Evolutionary conservation across 2,888 invertebrate species (phyloP), one percentile per base, ranked within the genome.

Genomic region (Torymus aiolomorphi): DNA sequence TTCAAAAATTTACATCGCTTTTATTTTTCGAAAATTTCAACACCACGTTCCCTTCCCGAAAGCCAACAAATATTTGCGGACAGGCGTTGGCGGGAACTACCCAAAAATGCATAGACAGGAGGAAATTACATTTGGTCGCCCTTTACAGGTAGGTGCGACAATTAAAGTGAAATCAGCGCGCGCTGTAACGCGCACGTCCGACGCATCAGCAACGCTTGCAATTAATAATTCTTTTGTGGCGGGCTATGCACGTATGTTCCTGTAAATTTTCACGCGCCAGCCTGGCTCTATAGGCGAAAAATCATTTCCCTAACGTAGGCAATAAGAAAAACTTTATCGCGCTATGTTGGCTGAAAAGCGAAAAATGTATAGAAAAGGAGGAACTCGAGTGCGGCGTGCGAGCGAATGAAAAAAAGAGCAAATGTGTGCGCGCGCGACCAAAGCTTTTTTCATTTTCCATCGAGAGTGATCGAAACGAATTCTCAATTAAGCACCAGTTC

Each of bases 401-500:
- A 75, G 78, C 52, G 73, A 79, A 73, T 51, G 61, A 81, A 72
- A 80, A 84, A 82, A 82, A 66, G 62, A 20, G 59, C 73, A 70
- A 77, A 73, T 72, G 62, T 74, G 74, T 70, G 14, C 10, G 13
- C 10, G 13, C 10, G 74, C 12, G 72, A 10, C 63, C 51, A 78
- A 61, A 67, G 72, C 66, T 81, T 81, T 81, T 76, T 81, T 76
- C 73, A 79, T 81, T 79, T 42, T 74, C 73, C 79, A 78, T 76
- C 72, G 67, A 73, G 76, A 69, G 72, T 73, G 81, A 81, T 81
- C 77, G 75, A 77, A 77, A 71, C 74, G 71, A 75, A 80, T 80
- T 77, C 80, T 80, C 80, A 80, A 80, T 78, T 80, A 80, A 80
- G 72, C 57, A 49, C 70, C 20, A 67, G 20, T n/a, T n/a, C 42